Conservation (phyloP, 2,888 invertebrate genomes). For the Subacronicta megacephala region DNA sequence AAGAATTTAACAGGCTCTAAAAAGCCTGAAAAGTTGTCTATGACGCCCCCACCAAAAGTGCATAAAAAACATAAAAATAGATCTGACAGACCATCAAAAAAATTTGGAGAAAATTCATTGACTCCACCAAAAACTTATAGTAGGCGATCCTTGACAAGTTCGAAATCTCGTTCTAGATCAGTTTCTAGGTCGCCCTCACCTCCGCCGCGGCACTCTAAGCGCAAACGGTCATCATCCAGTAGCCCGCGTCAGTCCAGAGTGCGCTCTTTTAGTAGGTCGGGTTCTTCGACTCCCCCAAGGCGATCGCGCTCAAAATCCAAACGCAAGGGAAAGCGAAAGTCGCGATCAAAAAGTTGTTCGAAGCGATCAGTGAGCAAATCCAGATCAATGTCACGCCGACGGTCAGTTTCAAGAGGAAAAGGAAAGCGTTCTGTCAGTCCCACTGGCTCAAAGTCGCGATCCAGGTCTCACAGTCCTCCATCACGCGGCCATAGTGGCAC, state of each 20-base stretch:
- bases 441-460: constrained; percentile 62
- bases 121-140: constrained; percentile 83
- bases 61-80: constrained; percentile 68
- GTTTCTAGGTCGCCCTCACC: constrained; percentile 65
- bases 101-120: constrained; percentile 73
- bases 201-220: constrained; percentile 66
- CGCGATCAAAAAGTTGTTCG: constrained; percentile 70
- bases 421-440: constrained; percentile 61
- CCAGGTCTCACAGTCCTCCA: constrained; percentile 65
- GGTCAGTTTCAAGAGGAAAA: constrained; percentile 67
- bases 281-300: constrained; percentile 63
- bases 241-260: constrained; percentile 59
- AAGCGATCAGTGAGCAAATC: constrained; percentile 64
- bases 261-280: constrained; percentile 64
- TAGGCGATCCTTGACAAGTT: constrained; percentile 72
- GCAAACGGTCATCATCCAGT: constrained; percentile 49
- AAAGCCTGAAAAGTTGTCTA: constrained; percentile 67
- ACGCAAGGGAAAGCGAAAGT: constrained; percentile 62
- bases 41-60: constrained; percentile 72
- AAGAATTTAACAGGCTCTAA: constrained; percentile 67
- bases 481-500: constrained; percentile 73
- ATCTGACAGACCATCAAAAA: constrained; percentile 66
- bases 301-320: constrained; percentile 66
- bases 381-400: constrained; percentile 63
- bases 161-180: constrained; percentile 72